Conservation (phyloP, 2,797 vertebrate species). For the Micromesistius poutassou region DNA sequence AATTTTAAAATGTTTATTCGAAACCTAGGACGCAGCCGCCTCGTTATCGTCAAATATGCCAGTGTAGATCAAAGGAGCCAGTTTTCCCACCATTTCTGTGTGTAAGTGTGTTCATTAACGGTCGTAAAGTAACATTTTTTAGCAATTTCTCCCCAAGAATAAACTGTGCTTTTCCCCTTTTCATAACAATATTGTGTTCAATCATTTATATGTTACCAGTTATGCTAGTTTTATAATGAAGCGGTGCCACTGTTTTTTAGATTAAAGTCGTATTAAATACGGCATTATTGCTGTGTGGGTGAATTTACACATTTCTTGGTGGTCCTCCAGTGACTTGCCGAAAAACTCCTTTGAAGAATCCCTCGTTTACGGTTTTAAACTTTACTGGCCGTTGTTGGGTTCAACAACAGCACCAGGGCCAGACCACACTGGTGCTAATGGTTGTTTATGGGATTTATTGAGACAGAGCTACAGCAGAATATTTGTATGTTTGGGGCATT, state of each 20-base stretch:
- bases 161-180: constrained; percentile 21
- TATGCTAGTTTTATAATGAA: constrained; percentile 26
- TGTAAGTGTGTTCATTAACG: not conserved
- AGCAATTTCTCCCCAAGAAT: constrained; percentile 15
- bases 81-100: not conserved
- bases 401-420: constrained; percentile 25
- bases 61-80: constrained; percentile 27
- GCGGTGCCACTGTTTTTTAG: not conserved
- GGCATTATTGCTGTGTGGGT: not conserved
- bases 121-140: constrained; percentile 9
- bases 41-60: constrained; percentile 27
- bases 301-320: not conserved
- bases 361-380: constrained; percentile 17
- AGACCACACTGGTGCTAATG: constrained; percentile 20
- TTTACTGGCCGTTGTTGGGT: constrained; percentile 22
- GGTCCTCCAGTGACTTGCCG: constrained; percentile 28
- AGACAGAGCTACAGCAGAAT: not conserved
- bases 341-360: constrained; percentile 41
- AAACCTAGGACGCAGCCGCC: constrained; percentile 12
- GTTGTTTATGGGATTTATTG: constrained; percentile 6
- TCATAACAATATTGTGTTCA: constrained; percentile 17
- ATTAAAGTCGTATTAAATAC: constrained; percentile 10
- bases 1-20: constrained; percentile 30
- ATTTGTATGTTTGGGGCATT: not conserved
- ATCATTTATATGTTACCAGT: constrained; percentile 28